Evolutionary conservation across 37 sponge, comb jelly and placozoan species (phyloP).

Genomic region (Bolinopsis microptera): DNA sequence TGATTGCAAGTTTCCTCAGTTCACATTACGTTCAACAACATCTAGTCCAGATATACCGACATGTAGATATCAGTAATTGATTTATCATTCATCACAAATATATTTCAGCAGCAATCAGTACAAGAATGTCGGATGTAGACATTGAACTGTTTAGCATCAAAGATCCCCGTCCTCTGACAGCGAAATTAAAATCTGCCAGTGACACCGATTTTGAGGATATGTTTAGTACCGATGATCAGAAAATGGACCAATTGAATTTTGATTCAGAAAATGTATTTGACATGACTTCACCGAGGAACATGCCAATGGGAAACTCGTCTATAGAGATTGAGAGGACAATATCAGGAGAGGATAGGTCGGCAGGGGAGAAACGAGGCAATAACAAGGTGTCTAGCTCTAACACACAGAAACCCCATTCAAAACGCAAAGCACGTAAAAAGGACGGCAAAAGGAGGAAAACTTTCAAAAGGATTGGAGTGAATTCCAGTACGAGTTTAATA

Average conservation of each 20-base stretch:
- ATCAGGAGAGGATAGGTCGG: not conserved
- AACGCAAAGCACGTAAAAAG: not conserved
- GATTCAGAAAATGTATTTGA: not conserved
- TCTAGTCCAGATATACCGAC: no score
- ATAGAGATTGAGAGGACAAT: not conserved
- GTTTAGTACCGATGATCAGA: not conserved
- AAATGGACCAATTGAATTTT: not conserved
- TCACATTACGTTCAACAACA: no score
- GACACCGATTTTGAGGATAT: not conserved
- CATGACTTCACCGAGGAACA: not conserved
- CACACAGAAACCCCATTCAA: not conserved
- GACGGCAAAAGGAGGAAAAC: not conserved
- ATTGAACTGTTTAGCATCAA: not conserved
- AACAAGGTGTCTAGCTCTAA: not conserved
- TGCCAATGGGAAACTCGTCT: not conserved
- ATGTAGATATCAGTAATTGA: no score
- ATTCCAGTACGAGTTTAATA: not conserved
- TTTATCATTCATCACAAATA: no score
- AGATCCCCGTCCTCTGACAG: not conserved
- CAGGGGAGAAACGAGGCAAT: not conserved
- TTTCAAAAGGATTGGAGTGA: not conserved
- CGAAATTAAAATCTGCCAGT: not conserved
- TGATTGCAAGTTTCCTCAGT: no score
- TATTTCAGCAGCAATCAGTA: no score
- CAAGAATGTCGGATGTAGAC: not conserved